Base-by-base conservation (phyloP, 2,888 invertebrate species). In the Caenorhabditis japonica region DNA sequence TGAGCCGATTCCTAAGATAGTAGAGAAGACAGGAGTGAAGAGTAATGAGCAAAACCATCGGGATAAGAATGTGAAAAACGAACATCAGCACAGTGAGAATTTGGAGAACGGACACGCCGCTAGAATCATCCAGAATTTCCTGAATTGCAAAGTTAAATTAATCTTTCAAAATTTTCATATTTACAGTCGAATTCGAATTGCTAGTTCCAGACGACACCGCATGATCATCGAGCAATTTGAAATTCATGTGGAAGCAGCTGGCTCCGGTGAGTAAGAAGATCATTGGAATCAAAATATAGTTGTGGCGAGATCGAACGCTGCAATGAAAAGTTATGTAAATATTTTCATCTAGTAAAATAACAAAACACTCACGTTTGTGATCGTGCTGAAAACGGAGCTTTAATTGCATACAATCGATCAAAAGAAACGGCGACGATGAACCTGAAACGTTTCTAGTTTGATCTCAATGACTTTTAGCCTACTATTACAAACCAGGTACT, bases 401-500 rank as follows among this genome's bases (percentile, higher is more conserved):
- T 83, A 25, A 83, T 81, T 0, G 83, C 83, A 62, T 79, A 80
- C 2, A 83, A 58, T 19, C 83, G 68, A 27, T 83, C 83, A 44
- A 80, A 80, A 1, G 83, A 79, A 4, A 83, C 83, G 1, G 75
- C 72, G 3, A 83, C 81, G 21, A 81, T 77, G n/a, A 79, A 75
- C 82, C 82, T 82, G 23, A 36, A 62, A 44, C 1, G 17, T 12
- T 8, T 21, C 2, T 39, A n/a, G 25, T 23, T 34, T 33, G 12
- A 30, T 1, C 30, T 3, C 23, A 19, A 12, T 30, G 10, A 38
- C 25, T 49, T 38, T 38, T 2, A n/a, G n/a, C n/a, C n/a, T n/a
- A n/a, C n/a, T n/a, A n/a, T n/a, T n/a, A n/a, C n/a, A 30, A 36
- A 82, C 82, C 83, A 83, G 19, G 74, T 81, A 41, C 81, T 80